Percentiles rank a stretch among this genome's conserved stretches.
phyloP scores from a whole-genome alignment of 2,888 invertebrate genomes.

The Priocnemis perturbator region DNA sequence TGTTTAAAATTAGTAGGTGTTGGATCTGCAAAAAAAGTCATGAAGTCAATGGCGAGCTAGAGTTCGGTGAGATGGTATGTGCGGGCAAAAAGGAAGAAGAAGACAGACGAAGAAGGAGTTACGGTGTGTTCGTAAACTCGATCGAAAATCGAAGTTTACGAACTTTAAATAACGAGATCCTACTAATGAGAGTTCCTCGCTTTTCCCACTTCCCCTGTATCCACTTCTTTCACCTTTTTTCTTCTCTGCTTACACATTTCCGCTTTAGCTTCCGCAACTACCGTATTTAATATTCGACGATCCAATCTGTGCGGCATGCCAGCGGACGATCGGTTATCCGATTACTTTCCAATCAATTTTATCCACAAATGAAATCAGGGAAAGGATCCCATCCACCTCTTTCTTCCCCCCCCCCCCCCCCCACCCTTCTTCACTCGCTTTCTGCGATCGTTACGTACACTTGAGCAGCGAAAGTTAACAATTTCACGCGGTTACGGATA shows the following conservation, averaged over 20 bases:
- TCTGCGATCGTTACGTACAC: too few species aligned
- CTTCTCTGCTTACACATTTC: conserved; percentile 13
- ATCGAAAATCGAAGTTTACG: conserved; percentile 22
- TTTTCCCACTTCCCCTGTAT: conserved; percentile 20
- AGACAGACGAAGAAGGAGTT: too few species aligned
- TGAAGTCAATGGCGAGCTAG: too few species aligned
- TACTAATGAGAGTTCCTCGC: conserved; percentile 28
- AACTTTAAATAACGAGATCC: conserved; percentile 29
- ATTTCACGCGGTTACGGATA: too few species aligned
- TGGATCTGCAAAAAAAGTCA: too few species aligned
- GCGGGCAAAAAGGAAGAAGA: too few species aligned
- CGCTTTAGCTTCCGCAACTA: conserved; percentile 12
- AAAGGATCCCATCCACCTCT: conserved; percentile 1
- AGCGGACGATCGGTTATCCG: conserved; percentile 34
- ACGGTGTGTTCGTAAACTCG: too few species aligned
- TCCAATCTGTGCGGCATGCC: neutral
- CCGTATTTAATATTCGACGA: conserved; percentile 11
- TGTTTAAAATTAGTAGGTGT: too few species aligned
- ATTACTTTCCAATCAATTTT: conserved; percentile 39
- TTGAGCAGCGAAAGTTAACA: too few species aligned
- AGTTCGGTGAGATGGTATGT: too few species aligned
- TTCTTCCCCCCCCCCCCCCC: too few species aligned
- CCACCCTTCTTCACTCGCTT: neutral
- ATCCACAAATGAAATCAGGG: conserved; percentile 33
- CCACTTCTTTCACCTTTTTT: conserved; percentile 7